A percentile compares a stretch with the other conserved stretches of the same genome.
phyloP scores from a whole-genome alignment of 1,140 invertebrate genomes.

The Gryon sp. region DNA sequence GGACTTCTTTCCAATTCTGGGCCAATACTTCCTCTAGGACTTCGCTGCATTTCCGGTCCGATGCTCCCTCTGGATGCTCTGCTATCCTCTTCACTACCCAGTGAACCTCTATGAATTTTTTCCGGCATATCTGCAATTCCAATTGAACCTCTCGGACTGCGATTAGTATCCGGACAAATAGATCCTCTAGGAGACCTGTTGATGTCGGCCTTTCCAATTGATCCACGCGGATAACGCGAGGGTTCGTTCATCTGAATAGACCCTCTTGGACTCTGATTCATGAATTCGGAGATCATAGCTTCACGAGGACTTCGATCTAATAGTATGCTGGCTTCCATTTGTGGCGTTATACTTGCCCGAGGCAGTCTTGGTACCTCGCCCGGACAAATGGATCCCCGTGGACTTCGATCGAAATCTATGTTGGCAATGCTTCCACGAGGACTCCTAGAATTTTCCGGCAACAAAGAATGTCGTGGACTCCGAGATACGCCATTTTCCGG shows the following conservation, averaged over 20 bases:
- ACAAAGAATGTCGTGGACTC: conserved; percentile 82
- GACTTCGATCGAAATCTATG: conserved; percentile 80
- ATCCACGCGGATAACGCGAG: conserved; percentile 82
- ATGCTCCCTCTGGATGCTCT: conserved; percentile 72
- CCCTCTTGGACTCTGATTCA: conserved; percentile 81
- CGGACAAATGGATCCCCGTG: conserved; percentile 83
- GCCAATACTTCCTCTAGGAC: conserved; percentile 82
- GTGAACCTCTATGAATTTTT: conserved; percentile 79
- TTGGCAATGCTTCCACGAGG: conserved; percentile 78
- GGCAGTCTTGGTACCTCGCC: conserved; percentile 78
- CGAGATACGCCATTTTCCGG: conserved; percentile 73
- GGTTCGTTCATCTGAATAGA: conserved; percentile 80
- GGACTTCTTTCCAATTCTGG: conserved; percentile 79
- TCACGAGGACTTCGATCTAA: conserved; percentile 81
- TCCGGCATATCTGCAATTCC: conserved; percentile 69
- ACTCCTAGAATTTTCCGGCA: conserved; percentile 80
- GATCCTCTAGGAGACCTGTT: conserved; percentile 82
- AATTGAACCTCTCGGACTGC: conserved; percentile 82
- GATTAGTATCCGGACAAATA: conserved; percentile 78
- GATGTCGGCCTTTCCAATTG: conserved; percentile 78
- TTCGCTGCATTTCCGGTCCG: conserved; percentile 70
- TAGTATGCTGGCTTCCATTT: conserved; percentile 62
- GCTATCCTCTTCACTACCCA: conserved; percentile 75
- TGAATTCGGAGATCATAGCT: conserved; percentile 79
- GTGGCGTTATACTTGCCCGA: conserved; percentile 80